Base-by-base conservation (phyloP, 2,113 vertebrate genomes). In the Dendropsophus ebraccatus region DNA sequence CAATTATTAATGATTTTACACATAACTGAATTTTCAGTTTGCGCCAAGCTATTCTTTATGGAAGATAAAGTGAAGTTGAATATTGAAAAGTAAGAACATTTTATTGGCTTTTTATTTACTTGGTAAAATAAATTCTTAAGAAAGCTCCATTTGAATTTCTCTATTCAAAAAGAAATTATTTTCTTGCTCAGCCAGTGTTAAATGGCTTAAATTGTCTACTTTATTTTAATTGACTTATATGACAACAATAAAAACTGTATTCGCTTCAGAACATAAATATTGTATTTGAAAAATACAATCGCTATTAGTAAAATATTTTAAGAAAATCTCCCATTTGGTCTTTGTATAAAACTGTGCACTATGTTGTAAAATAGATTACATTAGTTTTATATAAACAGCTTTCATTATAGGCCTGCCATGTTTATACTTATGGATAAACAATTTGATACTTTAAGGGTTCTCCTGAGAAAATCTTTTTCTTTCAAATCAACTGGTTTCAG, bases 251-350 rank as follows among this genome's bases (percentile, higher is more conserved):
- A 52, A 82, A 30, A 82, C 23, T 69, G 60, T 35, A 41, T 83
- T 83, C 73, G 47, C 47, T 72, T 72, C 12, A 83, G 81, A 83
- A 56, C 81, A 56, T 72, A 83, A 83, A 83, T 83, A 83, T 69
- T 82, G 41, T 35, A 30, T 83, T 10, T 23, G 60, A 54, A 84
- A 84, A 75, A 47, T 84, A 17, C 47, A 75, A 84, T 84, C 52
- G 75, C 52, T 56, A 41, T 74, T 83, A 84, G 74, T 62, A 60
- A 83, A 84, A 41, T n/a, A n/a, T n/a, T n/a, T n/a, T n/a, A 75
- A 62, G 23, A 47, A 74, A 84, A 75, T 82, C 45, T 75, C n/a
- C 30, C 12, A 8, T 58, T 84, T 84, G 25, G 47, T 73, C 32
- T 54, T 73, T 37, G 62, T 56, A 45, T 60, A 74, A 84, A 60